Base-by-base conservation (phyloP, 2,113 vertebrate genomes). In the Pseudois nayaur region DNA sequence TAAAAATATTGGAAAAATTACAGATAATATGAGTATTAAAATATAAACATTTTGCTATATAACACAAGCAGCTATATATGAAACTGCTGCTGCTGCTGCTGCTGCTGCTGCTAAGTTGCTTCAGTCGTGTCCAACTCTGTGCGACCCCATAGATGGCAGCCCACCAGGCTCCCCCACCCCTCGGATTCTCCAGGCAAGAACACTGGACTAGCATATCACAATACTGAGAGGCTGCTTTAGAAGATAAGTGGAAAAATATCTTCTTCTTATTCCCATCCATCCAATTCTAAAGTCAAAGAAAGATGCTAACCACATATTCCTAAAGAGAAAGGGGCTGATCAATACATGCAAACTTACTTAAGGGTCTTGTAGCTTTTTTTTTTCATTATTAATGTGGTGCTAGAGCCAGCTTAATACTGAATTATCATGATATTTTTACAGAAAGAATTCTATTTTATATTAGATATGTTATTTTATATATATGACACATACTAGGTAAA, bases 391-490 rank as follows among this genome's bases (percentile, higher is more conserved):
- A 89, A 84, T 23, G 59, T 57, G 54, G 94, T 33, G 10, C n/a
- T 36, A 79, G 45, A 92, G n/a, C 8, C 60, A 84, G 81, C 54
- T 71, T 96, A 82, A 59, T 23, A 52, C 16, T 94, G 17, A 96
- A 87, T 76, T 93, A 40, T 43, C 52, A 86, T 40, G 60, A 76
- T 74, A 84, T 86, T 82, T 91, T 64, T 4, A 83, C 2, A 84
- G n/a, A 25, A 88, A 97, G 62, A 96, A 95, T 89, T 88, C 31
- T 91, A 64, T 78, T 78, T 93, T 54, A 95, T 96, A 71, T 67
- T 94, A 97, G 91, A 67, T 29, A 19, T 2, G 36, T 55, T 59
- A n/a, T 27, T 59, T 59, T 78, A 45, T 54, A n/a, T 29, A 50
- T 52, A 64, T 62, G 76, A 54, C 31, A 55, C 23, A 83, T 45